Conservation (phyloP, 2,797 vertebrate species). For the Melanotaenia boesemani region DNA sequence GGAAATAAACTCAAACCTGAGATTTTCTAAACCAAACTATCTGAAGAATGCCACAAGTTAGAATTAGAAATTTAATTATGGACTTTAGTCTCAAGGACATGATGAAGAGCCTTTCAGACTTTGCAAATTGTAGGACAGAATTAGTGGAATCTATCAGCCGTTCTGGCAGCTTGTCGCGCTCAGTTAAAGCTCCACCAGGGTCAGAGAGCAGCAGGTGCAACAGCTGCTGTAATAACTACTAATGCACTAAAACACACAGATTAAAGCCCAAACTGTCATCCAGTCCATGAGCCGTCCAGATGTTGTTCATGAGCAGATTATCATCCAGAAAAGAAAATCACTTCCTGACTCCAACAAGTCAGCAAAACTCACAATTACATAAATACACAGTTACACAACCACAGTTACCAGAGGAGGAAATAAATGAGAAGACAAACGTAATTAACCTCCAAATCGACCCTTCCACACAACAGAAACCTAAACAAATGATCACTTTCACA, state of each 20-base stretch:
- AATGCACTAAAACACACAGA: conserved; percentile 40
- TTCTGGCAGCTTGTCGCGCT: not conserved
- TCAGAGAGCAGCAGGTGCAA: conserved; percentile 38
- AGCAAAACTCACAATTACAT: not conserved
- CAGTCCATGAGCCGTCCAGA: conserved; percentile 62
- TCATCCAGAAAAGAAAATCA: conserved; percentile 26
- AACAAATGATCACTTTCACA: too few relatives aligned
- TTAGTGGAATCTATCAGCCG: not conserved
- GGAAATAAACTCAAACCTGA: too few relatives aligned
- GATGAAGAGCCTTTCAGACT: not conserved
- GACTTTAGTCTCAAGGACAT: not conserved
- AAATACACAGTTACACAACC: not conserved
- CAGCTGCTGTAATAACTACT: conserved; percentile 58
- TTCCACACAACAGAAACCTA: too few relatives aligned
- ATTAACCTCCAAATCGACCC: too few relatives aligned
- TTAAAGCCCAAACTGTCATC: conserved; percentile 51
- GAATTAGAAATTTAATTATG: too few relatives aligned
- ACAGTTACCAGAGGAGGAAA: not conserved
- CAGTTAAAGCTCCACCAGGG: conserved; percentile 12
- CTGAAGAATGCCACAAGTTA: too few relatives aligned
- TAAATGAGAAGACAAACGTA: too few relatives aligned
- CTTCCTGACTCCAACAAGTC: not conserved
- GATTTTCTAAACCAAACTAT: too few relatives aligned
- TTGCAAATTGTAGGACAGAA: not conserved
- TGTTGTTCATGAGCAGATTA: conserved; percentile 64